Evolutionary conservation across 92 coral and sea anemone species (phyloP).

Genomic region (Actinernus sp.): DNA sequence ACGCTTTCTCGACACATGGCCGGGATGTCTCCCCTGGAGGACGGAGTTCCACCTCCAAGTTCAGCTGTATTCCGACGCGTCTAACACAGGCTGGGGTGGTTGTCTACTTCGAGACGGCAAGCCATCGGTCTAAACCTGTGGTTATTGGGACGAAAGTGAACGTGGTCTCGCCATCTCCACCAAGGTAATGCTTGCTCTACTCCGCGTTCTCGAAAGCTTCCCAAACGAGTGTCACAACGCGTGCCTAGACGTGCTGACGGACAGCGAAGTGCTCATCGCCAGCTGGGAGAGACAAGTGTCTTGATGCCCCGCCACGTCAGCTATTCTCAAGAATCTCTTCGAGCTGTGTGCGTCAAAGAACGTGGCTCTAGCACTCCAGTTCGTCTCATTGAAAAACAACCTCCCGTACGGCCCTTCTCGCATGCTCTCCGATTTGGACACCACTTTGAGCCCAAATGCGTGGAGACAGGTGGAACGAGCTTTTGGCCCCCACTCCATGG

Average conservation of each 20-base stretch:
- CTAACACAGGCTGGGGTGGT: constrained; percentile 46
- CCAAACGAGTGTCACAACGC: constrained; percentile 15
- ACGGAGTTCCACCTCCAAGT: constrained; percentile 21
- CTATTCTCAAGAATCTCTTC: constrained; percentile 2
- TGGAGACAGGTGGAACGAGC: constrained; percentile 50
- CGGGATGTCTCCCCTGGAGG: constrained; percentile 10
- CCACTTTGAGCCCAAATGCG: constrained; percentile 22
- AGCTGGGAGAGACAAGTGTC: constrained; percentile 51
- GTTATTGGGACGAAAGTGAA: constrained; percentile 11
- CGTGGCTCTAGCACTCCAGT: constrained; percentile 9
- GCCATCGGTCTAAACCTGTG: not conserved
- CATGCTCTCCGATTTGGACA: constrained; percentile 50
- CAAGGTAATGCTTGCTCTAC: constrained; percentile 23
- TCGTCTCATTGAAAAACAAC: constrained; percentile 49
- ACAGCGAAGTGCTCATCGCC: constrained; percentile 23
- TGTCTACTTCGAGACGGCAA: not conserved
- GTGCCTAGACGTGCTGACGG: constrained; percentile 24
- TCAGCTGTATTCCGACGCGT: constrained; percentile 21
- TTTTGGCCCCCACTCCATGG: constrained; percentile 63
- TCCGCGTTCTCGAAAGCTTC: constrained; percentile 6
- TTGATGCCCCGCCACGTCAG: constrained; percentile 10
- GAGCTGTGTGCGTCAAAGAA: constrained; percentile 2
- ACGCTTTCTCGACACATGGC: constrained; percentile 6
- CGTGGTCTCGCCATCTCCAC: constrained; percentile 16
- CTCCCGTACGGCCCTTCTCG: constrained; percentile 55